These are phyloP conservation scores for Syrphus vitripennis DNA, from an alignment of 2,888 invertebrate genomes.

Conservation along the genomic window DNA sequence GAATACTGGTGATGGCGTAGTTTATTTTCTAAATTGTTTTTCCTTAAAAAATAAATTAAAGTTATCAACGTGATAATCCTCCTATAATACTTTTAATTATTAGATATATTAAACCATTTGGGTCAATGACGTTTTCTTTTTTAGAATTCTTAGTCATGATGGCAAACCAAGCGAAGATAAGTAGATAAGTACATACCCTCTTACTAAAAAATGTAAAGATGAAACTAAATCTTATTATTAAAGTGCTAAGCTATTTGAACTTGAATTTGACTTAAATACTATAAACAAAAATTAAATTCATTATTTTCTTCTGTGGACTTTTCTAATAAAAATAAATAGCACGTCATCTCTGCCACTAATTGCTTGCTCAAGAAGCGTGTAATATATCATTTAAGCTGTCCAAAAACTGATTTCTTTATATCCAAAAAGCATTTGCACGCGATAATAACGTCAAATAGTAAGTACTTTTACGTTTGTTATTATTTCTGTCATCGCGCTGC, in stretches of 20 bases:
- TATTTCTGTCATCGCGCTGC: not conserved
- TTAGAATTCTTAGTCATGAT: not conserved
- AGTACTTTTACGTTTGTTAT: not conserved
- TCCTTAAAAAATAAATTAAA: not conserved
- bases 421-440: conserved; percentile 43
- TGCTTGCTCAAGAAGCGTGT: conserved; percentile 50
- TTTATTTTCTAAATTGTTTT: not conserved
- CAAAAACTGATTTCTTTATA: conserved; percentile 29
- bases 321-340: conserved; percentile 22
- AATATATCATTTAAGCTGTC: conserved; percentile 53
- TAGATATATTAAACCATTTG: not conserved
- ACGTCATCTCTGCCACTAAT: conserved; percentile 51
- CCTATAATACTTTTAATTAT: not conserved
- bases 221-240: conserved; percentile 25
- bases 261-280: conserved; percentile 49
- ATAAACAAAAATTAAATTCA: conserved; percentile 26
- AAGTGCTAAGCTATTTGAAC: conserved; percentile 65
- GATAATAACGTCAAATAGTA: conserved; percentile 37
- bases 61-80: not conserved
- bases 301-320: not conserved
- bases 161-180: conserved; percentile 46
- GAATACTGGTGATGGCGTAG: too few relatives aligned
- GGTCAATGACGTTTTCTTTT: not conserved
- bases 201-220: not conserved
- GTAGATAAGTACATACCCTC: not conserved